A percentile compares a stretch with the other conserved stretches of the same genome.
Evolutionary conservation across 1,140 invertebrate species (phyloP).

Genomic region (Globodera ellingtonae): DNA sequence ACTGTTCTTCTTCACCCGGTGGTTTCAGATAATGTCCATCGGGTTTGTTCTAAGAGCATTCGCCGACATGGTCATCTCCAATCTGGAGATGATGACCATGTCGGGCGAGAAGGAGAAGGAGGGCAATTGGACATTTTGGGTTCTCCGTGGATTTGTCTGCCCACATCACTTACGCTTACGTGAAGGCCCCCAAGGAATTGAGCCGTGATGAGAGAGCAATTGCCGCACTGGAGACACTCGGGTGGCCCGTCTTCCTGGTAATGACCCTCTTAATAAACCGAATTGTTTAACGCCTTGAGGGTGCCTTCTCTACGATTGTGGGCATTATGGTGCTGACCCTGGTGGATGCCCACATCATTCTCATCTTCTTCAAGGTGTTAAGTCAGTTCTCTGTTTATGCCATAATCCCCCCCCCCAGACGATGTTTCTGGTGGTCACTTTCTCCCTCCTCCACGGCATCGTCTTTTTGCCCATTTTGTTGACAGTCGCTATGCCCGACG

Average conservation of each 20-base stretch:
- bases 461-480: slow-evolving; percentile 52
- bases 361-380: slow-evolving; percentile 54
- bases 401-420: slow-evolving; percentile 19
- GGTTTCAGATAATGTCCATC: slow-evolving; percentile 78
- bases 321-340: slow-evolving; percentile 60
- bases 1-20: neutral
- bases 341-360: slow-evolving; percentile 62
- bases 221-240: slow-evolving; percentile 78
- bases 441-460: slow-evolving; percentile 56
- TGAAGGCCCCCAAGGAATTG: slow-evolving; percentile 58
- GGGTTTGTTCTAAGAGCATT: slow-evolving; percentile 66
- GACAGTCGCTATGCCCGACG: slow-evolving; percentile 43
- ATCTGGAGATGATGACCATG: too few species aligned
- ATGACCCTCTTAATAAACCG: slow-evolving; percentile 73
- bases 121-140: neutral
- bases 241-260: slow-evolving; percentile 78
- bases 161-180: slow-evolving; percentile 75
- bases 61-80: too few species aligned
- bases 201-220: slow-evolving; percentile 70
- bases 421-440: slow-evolving; percentile 55
- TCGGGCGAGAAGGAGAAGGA: too few species aligned
- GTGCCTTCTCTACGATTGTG: slow-evolving; percentile 61
- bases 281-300: slow-evolving; percentile 33
- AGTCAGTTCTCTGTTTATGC: too few species aligned
- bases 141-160: slow-evolving; percentile 85